phyloP scores from a whole-genome alignment of 2,113 vertebrate species.

The Callospermophilus lateralis region DNA sequence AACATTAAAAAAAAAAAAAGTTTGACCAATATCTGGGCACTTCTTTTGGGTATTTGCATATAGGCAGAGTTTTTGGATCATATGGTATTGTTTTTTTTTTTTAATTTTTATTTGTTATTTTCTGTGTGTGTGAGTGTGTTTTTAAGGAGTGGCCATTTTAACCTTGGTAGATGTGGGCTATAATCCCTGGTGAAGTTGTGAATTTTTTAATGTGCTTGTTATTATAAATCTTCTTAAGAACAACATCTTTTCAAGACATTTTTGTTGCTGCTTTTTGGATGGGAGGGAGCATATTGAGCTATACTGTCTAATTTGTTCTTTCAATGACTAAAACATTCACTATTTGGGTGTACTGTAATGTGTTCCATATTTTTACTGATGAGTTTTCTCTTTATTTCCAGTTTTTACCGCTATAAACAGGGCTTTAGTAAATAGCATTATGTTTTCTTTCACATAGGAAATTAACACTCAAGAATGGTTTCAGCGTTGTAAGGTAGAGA shows the following conservation, averaged over 20 bases:
- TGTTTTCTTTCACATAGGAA: background rate
- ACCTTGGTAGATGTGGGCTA: background rate
- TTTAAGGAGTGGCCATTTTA: background rate
- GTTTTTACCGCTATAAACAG: background rate
- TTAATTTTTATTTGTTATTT: too few relatives aligned
- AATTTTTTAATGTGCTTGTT: background rate
- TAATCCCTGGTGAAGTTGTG: background rate
- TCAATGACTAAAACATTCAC: background rate
- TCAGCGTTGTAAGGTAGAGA: background rate
- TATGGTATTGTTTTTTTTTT: background rate
- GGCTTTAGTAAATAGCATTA: background rate
- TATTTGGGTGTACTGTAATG: background rate
- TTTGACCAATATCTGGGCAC: too few relatives aligned
- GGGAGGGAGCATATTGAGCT: background rate
- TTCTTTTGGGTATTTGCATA: background rate
- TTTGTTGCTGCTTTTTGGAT: background rate
- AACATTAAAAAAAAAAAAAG: too few relatives aligned
- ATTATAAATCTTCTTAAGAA: background rate
- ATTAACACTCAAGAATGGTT: background rate
- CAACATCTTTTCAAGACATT: background rate
- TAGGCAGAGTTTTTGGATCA: background rate
- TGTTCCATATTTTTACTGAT: background rate
- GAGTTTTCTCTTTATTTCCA: background rate
- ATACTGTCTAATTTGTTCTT: background rate
- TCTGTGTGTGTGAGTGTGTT: too few relatives aligned